Evolutionary conservation across 2,888 invertebrate genomes (phyloP), one percentile per base, ranked within the genome.

Genomic region (Meteorus colon): DNA sequence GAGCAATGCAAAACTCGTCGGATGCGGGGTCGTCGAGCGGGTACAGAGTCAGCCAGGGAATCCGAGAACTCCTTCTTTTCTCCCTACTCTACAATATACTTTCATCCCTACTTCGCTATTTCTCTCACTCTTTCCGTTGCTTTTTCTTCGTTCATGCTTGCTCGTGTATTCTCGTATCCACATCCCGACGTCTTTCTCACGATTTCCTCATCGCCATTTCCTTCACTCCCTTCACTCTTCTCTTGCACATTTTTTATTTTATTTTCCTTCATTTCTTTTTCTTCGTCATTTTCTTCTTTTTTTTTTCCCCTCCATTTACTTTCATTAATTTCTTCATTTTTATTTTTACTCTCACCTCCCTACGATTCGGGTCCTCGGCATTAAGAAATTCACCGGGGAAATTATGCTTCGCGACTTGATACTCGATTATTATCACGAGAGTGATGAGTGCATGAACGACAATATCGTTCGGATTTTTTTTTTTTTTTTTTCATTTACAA

Each of bases 21-120:
- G 76, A 77, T 78, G 77, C 82, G 81, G 80, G 82, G 81, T 84
- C 81, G 83, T 84, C 83, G 83, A 83, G 51, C 51, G 51, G 19
- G 19, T 55, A 55, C 19, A 55, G 5, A 55, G 83, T 81, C 83
- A 81, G 81, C 79, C 83, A 81, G 83, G 51, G 83, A 82, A 86
- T 84, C 86, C 84, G 82, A 82, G 81, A 82, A 78, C 82, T 74
- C 72, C 63, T 74, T 71, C 27, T 63, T 65, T 29, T 74, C 74
- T 24, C 27, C 69, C 69, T 74, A 37, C 74, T 59, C 66, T 41
- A 3, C 37, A 70, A 60, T 29, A 69, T 31, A 37, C 14, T 41
- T 16, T 51, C 10, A 59, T 31, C 31, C 48, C 34, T 16, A 8
- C 60, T 71, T 67, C 60, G 24, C 4, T 55, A 71, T 67, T 41